Percentiles rank a stretch among this genome's conserved stretches.
Conservation (phyloP, 2,113 vertebrate genomes). For the Hepsetus odoe region DNA sequence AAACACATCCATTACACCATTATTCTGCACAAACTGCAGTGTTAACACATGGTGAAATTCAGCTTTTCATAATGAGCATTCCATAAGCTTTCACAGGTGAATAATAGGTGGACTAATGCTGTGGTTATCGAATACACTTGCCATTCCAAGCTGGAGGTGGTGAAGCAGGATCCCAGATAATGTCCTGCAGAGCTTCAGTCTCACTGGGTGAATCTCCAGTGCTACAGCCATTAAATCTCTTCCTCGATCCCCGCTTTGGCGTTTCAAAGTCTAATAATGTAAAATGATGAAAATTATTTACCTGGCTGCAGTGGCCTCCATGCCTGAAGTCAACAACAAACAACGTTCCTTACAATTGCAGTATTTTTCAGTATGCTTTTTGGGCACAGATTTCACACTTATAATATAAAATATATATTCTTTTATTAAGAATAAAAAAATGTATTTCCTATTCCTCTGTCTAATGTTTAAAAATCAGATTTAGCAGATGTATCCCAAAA, state of each 20-base stretch:
- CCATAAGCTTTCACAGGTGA: neutral
- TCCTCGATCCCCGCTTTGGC: slow-evolving; percentile 54
- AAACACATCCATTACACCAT: slow-evolving; percentile 18
- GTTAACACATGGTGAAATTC: neutral
- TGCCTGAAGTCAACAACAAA: too few relatives aligned
- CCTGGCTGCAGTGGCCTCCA: neutral
- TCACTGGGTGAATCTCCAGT: slow-evolving; percentile 70
- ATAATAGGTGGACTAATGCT: neutral
- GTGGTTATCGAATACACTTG: slow-evolving; percentile 29
- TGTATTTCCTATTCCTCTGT: too few relatives aligned
- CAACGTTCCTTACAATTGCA: too few relatives aligned
- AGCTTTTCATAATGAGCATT: neutral
- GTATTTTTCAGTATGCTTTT: too few relatives aligned
- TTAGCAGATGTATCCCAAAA: too few relatives aligned
- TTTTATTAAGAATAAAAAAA: too few relatives aligned
- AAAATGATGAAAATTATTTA: slow-evolving; percentile 2
- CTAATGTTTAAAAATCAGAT: too few relatives aligned
- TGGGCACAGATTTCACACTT: too few relatives aligned
- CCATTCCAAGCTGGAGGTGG: slow-evolving; percentile 61
- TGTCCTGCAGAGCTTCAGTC: slow-evolving; percentile 69
- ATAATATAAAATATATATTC: too few relatives aligned
- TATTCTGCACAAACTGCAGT: neutral
- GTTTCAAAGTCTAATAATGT: slow-evolving; percentile 64
- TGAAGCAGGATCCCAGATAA: slow-evolving; percentile 75
- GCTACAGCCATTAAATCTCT: slow-evolving; percentile 44